Percentiles rank a stretch among this genome's conserved stretches.
Conservation (phyloP, 2,888 invertebrate genomes). For the Anorthoa munda region DNA sequence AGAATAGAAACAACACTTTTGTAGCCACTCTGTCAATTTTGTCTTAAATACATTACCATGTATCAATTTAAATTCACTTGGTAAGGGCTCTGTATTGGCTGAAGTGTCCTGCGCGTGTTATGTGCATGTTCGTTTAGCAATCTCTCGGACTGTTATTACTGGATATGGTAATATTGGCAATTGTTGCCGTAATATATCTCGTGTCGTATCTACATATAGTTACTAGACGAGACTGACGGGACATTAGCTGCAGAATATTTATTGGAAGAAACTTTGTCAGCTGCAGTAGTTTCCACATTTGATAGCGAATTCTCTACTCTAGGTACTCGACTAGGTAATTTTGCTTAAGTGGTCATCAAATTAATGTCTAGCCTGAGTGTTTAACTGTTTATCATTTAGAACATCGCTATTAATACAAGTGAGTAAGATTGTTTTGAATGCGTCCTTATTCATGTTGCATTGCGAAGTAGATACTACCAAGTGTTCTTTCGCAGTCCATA, state of each 20-base stretch:
- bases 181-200: constrained; percentile 58
- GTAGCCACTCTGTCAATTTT: no score
- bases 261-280: constrained; percentile 16
- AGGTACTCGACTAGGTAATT: background rate
- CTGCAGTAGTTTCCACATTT: constrained; percentile 30
- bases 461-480: constrained; percentile 26
- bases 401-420: constrained; percentile 42
- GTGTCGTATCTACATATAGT: constrained; percentile 16
- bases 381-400: constrained; percentile 28
- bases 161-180: constrained; percentile 61
- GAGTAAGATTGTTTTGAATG: constrained; percentile 40
- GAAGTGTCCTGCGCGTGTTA: constrained; percentile 28
- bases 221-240: constrained; percentile 18
- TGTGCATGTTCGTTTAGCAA: constrained; percentile 51
- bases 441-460: constrained; percentile 52
- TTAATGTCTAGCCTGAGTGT: constrained; percentile 8
- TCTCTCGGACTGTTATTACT: constrained; percentile 45
- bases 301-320: background rate
- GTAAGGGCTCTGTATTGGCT: no score
- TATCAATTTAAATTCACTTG: no score
- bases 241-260: constrained; percentile 44
- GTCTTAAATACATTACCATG: no score
- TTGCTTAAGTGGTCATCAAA: constrained; percentile 11
- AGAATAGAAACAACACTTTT: no score
- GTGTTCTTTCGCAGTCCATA: constrained; percentile 35